Evolutionary conservation across 2,888 invertebrate species (phyloP), one percentile per base, ranked within the genome.

Genomic region (Pantelozetes paolii): DNA sequence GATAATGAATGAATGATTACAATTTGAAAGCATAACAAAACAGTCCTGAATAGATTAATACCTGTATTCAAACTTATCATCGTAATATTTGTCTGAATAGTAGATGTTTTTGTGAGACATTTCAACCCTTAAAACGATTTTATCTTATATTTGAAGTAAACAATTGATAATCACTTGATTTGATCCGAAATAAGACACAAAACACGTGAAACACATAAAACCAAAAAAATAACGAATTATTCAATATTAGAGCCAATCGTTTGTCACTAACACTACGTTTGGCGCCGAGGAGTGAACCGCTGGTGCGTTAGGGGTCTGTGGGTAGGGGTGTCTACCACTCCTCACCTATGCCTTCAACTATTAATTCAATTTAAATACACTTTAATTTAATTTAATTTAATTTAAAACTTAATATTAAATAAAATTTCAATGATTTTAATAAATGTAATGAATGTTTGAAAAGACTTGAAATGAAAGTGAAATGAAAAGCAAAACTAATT

Each of bases 81-180:
- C 95, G 80, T 88, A 90, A 83, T 95, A 95, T 86, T 94, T 95
- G 78, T 91, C 91, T 0, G 94, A 95, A 83, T 95, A 95, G 81
- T 90, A 94, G 80, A 95, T 94, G 78, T 90, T 89, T 82, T 89
- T 88, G 50, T 87, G 86, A 2, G 90, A 76, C 81, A 78, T 78
- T 50, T 73, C 71, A 9, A 71, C 28, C 30, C 30, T 32, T 11
- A 57, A 64, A 23, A 50, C n/a, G n/a, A 32, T 26, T 59, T n/a
- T 36, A n/a, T n/a, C n/a, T n/a, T n/a, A n/a, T 18, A 59, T 45
- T 50, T 75, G 15, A 75, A 26, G 32, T 72, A 59, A 20, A 8
- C 23, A 28, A 67, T 6, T 9, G 26, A 67, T n/a, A 67, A 28
- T 28, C 67, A 9, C 57, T 23, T 54, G 3, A 20, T 20, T 26